phyloP scores from a whole-genome alignment of 2,888 invertebrate genomes.

The Netelia melanura region DNA sequence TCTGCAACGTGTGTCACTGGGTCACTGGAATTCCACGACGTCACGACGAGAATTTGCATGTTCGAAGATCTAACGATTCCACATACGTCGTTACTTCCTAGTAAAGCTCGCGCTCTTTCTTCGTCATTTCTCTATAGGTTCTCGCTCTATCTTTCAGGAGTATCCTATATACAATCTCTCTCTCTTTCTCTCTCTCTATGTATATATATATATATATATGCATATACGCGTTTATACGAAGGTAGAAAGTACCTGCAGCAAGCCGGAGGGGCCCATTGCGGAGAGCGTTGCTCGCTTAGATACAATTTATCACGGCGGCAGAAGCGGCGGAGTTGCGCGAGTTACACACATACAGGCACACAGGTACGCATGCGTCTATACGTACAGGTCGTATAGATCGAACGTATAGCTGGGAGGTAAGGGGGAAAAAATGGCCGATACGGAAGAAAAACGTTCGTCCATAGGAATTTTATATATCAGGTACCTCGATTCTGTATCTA shows the following conservation, averaged over 20 bases:
- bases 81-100: conserved; percentile 59
- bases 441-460: conserved; percentile 49
- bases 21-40: conserved; percentile 68
- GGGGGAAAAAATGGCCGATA: conserved; percentile 38
- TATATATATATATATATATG: not conserved
- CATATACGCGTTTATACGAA: conserved; percentile 6
- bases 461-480: conserved; percentile 57
- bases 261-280: conserved; percentile 50
- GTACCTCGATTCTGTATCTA: conserved; percentile 47
- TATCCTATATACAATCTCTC: conserved; percentile 38
- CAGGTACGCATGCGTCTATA: not conserved
- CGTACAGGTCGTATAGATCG: not conserved
- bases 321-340: conserved; percentile 30
- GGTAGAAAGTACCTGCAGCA: conserved; percentile 3
- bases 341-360: conserved; percentile 15
- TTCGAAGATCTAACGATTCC: conserved; percentile 65
- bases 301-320: conserved; percentile 60
- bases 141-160: conserved; percentile 40
- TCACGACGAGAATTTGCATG: conserved; percentile 67
- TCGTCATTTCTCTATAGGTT: conserved; percentile 38
- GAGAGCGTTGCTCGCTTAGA: conserved; percentile 49
- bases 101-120: conserved; percentile 48
- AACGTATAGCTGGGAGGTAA: not conserved
- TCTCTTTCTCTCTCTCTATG: not conserved
- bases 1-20: conserved; percentile 68